Evolutionary conservation across 2,113 vertebrate genomes (phyloP).

Genomic region (Athene cunicularia): DNA sequence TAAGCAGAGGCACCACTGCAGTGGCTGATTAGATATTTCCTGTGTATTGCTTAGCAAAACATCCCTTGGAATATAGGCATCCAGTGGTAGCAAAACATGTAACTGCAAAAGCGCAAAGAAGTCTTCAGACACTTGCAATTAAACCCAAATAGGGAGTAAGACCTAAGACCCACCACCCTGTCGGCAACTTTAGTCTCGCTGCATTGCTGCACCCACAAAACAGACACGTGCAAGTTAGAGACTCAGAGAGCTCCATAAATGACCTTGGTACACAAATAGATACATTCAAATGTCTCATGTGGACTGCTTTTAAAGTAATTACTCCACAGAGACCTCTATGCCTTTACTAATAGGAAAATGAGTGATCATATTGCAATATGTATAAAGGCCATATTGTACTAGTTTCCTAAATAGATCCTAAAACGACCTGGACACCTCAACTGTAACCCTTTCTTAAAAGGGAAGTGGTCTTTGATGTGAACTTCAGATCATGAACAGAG

Average conservation of each 20-base stretch:
- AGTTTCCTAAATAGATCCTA: not conserved
- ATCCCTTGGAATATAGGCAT: not conserved
- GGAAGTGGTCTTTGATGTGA: not conserved
- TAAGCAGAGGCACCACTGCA: not conserved
- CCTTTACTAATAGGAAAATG: not conserved
- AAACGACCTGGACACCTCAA: not conserved
- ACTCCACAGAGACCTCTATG: not conserved
- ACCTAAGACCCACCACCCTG: rapidly evolving
- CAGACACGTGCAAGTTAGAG: not conserved
- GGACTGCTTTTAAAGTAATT: not conserved
- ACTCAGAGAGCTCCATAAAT: not conserved
- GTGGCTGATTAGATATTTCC: not conserved
- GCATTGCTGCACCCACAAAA: not conserved
- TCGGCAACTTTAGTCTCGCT: not conserved
- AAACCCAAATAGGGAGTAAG: not conserved
- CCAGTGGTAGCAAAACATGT: not conserved
- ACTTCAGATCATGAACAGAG: not conserved
- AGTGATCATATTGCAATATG: not conserved
- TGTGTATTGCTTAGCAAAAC: not conserved
- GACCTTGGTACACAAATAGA: not conserved
- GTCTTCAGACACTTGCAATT: not conserved
- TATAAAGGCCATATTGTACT: not conserved
- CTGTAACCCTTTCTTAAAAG: not conserved
- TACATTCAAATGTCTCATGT: not conserved
- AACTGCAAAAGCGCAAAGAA: not conserved